phyloP scores from a whole-genome alignment of 2,888 invertebrate genomes.

The Sinopyrophorus schimmeli region DNA sequence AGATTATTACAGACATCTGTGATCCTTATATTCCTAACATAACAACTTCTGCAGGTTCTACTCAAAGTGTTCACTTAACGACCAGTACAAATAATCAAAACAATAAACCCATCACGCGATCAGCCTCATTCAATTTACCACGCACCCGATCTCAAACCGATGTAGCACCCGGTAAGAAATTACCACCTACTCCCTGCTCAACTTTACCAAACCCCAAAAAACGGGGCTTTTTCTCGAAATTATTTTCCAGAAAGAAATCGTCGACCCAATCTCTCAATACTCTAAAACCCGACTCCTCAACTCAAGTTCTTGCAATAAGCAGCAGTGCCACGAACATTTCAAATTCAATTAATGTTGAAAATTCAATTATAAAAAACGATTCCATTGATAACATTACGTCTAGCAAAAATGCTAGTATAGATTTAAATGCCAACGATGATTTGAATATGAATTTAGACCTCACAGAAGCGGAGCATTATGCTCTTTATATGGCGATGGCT shows the following conservation, averaged over 20 bases:
- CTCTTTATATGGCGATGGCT: constrained; percentile 82
- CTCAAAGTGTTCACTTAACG: constrained; percentile 37
- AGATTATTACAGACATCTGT: constrained; percentile 53
- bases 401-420: constrained; percentile 24
- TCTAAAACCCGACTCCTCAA: constrained; percentile 42
- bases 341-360: neutral
- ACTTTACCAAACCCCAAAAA: constrained; percentile 63
- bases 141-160: constrained; percentile 44
- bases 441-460: constrained; percentile 64
- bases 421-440: constrained; percentile 35
- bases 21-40: constrained; percentile 33
- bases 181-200: constrained; percentile 58
- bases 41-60: constrained; percentile 31
- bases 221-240: constrained; percentile 65
- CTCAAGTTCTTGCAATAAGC: constrained; percentile 9
- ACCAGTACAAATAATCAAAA: constrained; percentile 34
- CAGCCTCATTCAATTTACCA: constrained; percentile 47
- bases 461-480: constrained; percentile 87
- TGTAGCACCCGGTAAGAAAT: constrained; percentile 59
- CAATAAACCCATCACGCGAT: constrained; percentile 41
- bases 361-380: neutral
- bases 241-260: constrained; percentile 63
- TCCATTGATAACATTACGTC: neutral
- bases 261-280: constrained; percentile 37
- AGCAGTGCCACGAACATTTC: constrained; percentile 12